A percentile compares a stretch with the other conserved stretches of the same genome.
Evolutionary conservation across 2,113 vertebrate species (phyloP).

Genomic region (Protobothrops mucrosquamatus): DNA sequence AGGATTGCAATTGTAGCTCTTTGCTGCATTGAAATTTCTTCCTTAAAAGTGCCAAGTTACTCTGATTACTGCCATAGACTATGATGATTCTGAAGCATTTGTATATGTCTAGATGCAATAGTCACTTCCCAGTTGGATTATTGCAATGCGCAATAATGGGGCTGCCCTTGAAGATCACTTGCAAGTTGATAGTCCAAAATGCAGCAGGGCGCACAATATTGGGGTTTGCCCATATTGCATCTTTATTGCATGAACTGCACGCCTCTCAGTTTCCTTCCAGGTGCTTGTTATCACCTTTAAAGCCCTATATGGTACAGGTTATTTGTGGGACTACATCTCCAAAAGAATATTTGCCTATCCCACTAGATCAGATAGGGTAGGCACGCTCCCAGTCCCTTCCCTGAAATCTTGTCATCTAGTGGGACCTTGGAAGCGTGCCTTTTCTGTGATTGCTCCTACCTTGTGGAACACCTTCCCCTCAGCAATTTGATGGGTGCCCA

Average conservation of each 20-base stretch:
- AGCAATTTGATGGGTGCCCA: neutral
- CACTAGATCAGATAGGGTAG: neutral
- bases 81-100: neutral
- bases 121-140: neutral
- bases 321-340: neutral
- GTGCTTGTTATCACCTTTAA: too few species aligned
- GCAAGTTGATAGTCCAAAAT: too few species aligned
- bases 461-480: neutral
- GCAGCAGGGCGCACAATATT: too few species aligned
- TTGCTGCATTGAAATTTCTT: neutral
- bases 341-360: neutral
- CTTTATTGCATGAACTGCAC: too few species aligned
- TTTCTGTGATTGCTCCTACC: neutral
- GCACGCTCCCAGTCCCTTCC: neutral
- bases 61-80: neutral
- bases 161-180: too few species aligned
- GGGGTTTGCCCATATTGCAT: too few species aligned
- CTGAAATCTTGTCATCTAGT: neutral
- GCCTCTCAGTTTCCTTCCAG: too few species aligned
- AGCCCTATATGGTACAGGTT: neutral
- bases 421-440: neutral
- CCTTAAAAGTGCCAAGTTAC: neutral
- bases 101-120: neutral
- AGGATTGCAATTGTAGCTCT: neutral
- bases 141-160: neutral